Percentiles rank a stretch among this genome's conserved stretches.
phyloP scores from a whole-genome alignment of 2,113 vertebrate genomes.

The Amblyornis subalaris region DNA sequence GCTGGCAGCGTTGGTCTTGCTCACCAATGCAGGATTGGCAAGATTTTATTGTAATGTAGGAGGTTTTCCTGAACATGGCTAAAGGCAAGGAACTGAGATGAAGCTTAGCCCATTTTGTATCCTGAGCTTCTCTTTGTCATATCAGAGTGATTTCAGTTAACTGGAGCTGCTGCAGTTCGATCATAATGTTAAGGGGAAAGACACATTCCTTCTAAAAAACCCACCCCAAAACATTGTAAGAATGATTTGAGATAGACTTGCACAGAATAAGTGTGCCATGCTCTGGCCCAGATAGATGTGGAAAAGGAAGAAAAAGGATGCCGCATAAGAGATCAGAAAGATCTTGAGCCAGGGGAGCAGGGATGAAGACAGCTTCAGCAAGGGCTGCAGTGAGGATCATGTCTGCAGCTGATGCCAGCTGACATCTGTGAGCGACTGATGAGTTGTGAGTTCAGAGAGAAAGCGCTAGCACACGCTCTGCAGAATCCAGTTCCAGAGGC shows the following conservation, averaged over 20 bases:
- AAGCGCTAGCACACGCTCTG: neutral
- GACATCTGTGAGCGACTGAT: neutral
- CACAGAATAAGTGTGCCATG: neutral
- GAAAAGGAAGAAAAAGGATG: neutral
- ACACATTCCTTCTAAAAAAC: neutral
- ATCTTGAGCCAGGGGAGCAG: neutral
- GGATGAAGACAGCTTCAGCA: neutral
- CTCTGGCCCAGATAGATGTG: neutral
- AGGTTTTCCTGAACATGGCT: neutral
- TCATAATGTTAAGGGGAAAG: neutral
- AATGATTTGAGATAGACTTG: neutral
- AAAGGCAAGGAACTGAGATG: neutral
- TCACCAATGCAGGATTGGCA: neutral
- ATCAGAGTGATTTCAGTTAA: neutral
- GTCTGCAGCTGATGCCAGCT: neutral
- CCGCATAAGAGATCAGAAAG: neutral
- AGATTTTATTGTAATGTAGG: neutral
- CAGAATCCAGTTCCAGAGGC: neutral
- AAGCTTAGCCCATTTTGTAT: neutral
- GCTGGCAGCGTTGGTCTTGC: accelerated
- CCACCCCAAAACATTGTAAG: neutral
- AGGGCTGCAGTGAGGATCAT: neutral
- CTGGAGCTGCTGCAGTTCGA: neutral
- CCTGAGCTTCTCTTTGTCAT: neutral
- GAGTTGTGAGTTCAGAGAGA: neutral